Evolutionary conservation across 2,888 invertebrate species (phyloP).

Genomic region (Ametastegia equiseti): DNA sequence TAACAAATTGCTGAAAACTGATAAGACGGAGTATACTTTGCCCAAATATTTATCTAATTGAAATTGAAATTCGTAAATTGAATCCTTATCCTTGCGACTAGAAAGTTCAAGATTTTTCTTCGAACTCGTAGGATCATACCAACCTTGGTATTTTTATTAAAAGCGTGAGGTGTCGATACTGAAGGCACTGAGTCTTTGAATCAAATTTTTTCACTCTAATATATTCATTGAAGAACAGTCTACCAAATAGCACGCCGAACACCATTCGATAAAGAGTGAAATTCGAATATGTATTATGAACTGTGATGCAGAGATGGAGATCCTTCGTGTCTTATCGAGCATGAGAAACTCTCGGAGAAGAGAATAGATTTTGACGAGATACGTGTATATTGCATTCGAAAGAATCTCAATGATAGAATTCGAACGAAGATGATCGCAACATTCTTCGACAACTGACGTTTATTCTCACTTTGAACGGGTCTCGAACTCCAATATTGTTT

Average conservation of each 20-base stretch:
- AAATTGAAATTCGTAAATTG: not conserved
- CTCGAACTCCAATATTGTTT: too few species aligned
- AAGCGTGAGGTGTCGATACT: not conserved
- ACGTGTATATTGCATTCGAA: too few species aligned
- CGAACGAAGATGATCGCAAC: not conserved
- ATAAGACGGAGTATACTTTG: too few species aligned
- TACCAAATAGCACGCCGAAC: not conserved
- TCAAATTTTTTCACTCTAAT: not conserved
- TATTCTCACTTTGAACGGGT: not conserved
- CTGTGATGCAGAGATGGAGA: not conserved
- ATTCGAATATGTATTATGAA: not conserved
- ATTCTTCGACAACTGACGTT: not conserved
- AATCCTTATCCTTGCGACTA: not conserved
- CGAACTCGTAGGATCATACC: not conserved
- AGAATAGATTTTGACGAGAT: not conserved
- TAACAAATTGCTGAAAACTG: too few species aligned
- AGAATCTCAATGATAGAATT: not conserved
- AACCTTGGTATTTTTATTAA: not conserved
- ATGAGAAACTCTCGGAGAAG: not conserved
- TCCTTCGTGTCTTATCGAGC: not conserved
- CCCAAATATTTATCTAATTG: too few species aligned
- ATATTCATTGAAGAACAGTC: not conserved
- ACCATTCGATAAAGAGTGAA: not conserved
- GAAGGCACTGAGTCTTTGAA: not conserved
- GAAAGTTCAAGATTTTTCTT: not conserved